A percentile compares a stretch with the other conserved stretches of the same genome.
Conservation (phyloP, 2,888 invertebrate genomes). For the Hipparchia sbordonii region DNA sequence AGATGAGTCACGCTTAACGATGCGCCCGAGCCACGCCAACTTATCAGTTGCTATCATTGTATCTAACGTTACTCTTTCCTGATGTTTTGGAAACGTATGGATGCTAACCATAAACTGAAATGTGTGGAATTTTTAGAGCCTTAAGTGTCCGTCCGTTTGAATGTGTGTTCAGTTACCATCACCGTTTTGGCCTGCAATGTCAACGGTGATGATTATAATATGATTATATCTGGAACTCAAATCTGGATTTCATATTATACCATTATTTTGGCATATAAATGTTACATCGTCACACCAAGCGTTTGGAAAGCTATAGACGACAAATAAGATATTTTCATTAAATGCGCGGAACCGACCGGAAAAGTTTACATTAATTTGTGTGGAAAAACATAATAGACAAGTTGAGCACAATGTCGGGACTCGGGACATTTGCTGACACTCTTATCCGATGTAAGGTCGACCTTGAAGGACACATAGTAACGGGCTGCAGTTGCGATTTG, state of each 20-base stretch:
- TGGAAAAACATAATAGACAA: neutral
- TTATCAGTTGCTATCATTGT: constrained; percentile 67
- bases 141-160: neutral
- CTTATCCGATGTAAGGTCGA: constrained; percentile 30
- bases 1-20: constrained; percentile 81
- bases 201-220: neutral
- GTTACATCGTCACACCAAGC: too few relatives aligned
- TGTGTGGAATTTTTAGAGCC: neutral
- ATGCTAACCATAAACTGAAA: neutral
- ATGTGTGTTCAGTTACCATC: neutral
- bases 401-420: neutral
- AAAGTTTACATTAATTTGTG: neutral
- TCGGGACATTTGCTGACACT: neutral
- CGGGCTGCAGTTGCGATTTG: constrained; percentile 49
- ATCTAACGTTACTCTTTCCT: constrained; percentile 35
- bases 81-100: neutral
- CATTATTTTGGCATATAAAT: too few relatives aligned
- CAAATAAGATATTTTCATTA: too few relatives aligned
- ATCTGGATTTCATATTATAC: neutral
- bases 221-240: neutral
- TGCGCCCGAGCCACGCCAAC: constrained; percentile 66
- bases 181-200: neutral
- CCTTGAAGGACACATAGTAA: constrained; percentile 55
- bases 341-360: neutral
- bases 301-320: too few relatives aligned